Evolutionary conservation across 2,113 vertebrate species (phyloP).

Genomic region (Odontesthes bonariensis): DNA sequence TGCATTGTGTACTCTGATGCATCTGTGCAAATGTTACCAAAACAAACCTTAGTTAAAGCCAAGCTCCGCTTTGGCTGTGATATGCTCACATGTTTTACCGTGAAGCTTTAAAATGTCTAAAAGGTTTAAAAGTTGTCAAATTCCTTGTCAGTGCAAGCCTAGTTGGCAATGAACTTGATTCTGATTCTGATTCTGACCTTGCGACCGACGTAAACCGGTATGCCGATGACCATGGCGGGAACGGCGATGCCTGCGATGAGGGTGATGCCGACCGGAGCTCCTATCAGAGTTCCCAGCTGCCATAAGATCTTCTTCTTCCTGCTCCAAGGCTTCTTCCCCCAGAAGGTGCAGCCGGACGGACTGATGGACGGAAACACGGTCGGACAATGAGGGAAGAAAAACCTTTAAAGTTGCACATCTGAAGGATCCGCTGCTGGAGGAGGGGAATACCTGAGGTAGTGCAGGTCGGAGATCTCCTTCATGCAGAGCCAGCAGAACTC

Average conservation of each 20-base stretch:
- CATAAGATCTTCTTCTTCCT: slow-evolving; percentile 99
- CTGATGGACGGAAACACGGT: slow-evolving; percentile 69
- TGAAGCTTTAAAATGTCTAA: no score
- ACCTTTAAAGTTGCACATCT: no score
- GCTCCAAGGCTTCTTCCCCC: slow-evolving; percentile 99
- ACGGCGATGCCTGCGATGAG: slow-evolving; percentile 98
- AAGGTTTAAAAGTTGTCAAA: no score
- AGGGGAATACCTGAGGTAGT: slow-evolving; percentile 94
- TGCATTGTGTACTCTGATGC: neutral
- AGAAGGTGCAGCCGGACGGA: slow-evolving; percentile 98
- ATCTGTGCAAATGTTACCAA: neutral
- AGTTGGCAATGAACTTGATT: no score
- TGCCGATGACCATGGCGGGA: slow-evolving; percentile 98
- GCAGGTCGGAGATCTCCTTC: slow-evolving; percentile 99
- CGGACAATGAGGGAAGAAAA: neutral
- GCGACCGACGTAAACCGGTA: slow-evolving; percentile 95
- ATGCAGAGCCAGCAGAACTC: slow-evolving; percentile 99
- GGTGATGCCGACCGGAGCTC: slow-evolving; percentile 96
- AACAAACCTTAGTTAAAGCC: no score
- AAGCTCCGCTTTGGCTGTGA: no score
- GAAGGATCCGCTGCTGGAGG: neutral
- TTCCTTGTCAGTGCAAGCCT: no score
- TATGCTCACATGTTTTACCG: no score
- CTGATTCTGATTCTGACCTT: no score
- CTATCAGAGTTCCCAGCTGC: slow-evolving; percentile 97